phyloP scores from a whole-genome alignment of 92 coral and sea anemone genomes.

The Montipora capitata region DNA sequence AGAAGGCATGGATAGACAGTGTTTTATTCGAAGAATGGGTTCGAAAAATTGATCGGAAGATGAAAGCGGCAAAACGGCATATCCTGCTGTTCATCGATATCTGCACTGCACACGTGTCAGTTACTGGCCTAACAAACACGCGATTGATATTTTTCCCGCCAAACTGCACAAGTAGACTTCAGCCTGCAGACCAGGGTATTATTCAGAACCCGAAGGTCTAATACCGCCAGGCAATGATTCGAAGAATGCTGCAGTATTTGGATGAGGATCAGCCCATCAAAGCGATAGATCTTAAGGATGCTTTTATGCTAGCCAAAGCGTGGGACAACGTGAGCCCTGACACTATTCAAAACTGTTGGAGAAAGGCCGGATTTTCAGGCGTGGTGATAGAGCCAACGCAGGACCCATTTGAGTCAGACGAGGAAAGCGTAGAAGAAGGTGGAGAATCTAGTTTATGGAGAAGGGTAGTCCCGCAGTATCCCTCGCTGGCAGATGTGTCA shows the following conservation, averaged over 20 bases:
- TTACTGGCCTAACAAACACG: slow-evolving; percentile 54
- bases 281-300: slow-evolving; percentile 18
- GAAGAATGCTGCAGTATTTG: no score
- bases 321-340: slow-evolving; percentile 52
- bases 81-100: slow-evolving; percentile 63
- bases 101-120: slow-evolving; percentile 64
- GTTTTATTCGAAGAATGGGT: slow-evolving; percentile 54
- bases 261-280: slow-evolving; percentile 50
- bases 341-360: neutral
- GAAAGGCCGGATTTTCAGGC: no score
- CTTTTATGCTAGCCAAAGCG: slow-evolving; percentile 71
- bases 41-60: slow-evolving; percentile 44
- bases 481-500: slow-evolving; percentile 2
- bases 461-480: no score
- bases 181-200: slow-evolving; percentile 50
- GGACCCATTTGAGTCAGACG: no score
- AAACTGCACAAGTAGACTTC: slow-evolving; percentile 69
- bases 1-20: slow-evolving; percentile 56
- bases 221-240: no score
- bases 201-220: slow-evolving; percentile 16
- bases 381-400: no score
- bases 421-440: no score
- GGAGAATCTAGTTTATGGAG: no score
- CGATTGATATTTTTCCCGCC: slow-evolving; percentile 52
- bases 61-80: slow-evolving; percentile 59